Evolutionary conservation across 2,113 vertebrate genomes (phyloP), one percentile per base, ranked within the genome.

Genomic region (Carassius auratus): DNA sequence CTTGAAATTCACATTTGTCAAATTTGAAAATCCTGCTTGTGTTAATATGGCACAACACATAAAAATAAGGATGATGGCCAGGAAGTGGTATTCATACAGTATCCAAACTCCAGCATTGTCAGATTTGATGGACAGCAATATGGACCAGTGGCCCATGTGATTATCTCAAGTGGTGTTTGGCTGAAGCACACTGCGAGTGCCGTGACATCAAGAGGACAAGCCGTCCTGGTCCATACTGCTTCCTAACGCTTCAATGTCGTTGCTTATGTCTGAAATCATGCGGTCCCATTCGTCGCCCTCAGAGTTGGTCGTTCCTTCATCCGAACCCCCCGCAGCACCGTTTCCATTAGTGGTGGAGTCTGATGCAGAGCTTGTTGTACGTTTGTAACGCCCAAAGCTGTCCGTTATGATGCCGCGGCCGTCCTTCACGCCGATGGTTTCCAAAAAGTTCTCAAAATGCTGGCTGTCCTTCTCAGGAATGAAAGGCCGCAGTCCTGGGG

Each of bases 381-480:
- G 93, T 0, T 96, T 93, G 95, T 96, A 99, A n/a, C 98, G 93
- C 0, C 98, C 98, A 0, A 99, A 99, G 89, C 98, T 99, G 95
- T 99, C 98, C 0, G 98, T 99, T 92, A 99, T 98, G 93, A 99
- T 99, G 42, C 98, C 98, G 0, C 98, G 95, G 12, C 98, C 98
- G 0, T 99, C 98, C 92, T 99, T 99, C 86, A 99, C 98, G 0
- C 98, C 98, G 0, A 99, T 98, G 84, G 98, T 99, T 91, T 99
- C 98, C 0, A 99, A 93, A 91, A 99, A 99, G 91, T 99, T 99
- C 92, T 99, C 98, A 38, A 99, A 99, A 92, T 98, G 98, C 87
- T 99, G 98, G 91, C 95, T 99, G 95, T 99, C 98, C 91, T 99
- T 99, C 90, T 99, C 98, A 0, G 98, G 98, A 85, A 99, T 99